Percentiles rank a stretch among this genome's conserved stretches.
Conservation (phyloP, 2,888 invertebrate genomes). For the Cyclophora punctaria region DNA sequence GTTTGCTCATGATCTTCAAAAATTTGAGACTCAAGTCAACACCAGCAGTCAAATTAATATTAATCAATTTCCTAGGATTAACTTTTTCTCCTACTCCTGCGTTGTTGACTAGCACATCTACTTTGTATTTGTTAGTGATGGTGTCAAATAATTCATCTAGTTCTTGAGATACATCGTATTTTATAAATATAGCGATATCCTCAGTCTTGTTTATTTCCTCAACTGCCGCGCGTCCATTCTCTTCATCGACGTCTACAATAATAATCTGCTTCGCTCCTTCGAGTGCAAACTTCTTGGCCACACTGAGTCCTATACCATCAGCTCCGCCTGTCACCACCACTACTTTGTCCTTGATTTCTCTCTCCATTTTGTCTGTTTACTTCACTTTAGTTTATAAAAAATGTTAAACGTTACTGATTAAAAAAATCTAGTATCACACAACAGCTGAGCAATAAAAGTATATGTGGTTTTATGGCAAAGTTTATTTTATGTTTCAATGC, state of each 20-base stretch:
- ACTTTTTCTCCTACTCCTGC: constrained; percentile 36
- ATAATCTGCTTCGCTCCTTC: constrained; percentile 38
- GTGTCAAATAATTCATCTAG: constrained; percentile 45
- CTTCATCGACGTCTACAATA: constrained; percentile 25
- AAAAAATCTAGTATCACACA: too few relatives aligned
- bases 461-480: too few relatives aligned
- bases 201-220: constrained; percentile 17
- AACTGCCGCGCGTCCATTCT: constrained; percentile 2
- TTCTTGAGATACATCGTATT: constrained; percentile 61
- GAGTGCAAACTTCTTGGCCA: constrained; percentile 45
- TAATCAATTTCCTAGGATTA: constrained; percentile 33
- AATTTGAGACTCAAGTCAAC: constrained; percentile 57
- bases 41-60: constrained; percentile 6
- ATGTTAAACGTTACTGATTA: too few relatives aligned
- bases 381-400: too few relatives aligned
- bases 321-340: constrained; percentile 59
- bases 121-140: constrained; percentile 27
- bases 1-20: background rate
- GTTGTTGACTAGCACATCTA: constrained; percentile 52
- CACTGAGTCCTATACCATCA: constrained; percentile 56
- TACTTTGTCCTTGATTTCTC: constrained; percentile 15
- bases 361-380: constrained; percentile 6
- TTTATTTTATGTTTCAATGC: too few relatives aligned
- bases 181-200: constrained; percentile 36
- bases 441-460: too few relatives aligned